phyloP scores from a whole-genome alignment of 2,888 invertebrate species.

The Folsomia manolachei region DNA sequence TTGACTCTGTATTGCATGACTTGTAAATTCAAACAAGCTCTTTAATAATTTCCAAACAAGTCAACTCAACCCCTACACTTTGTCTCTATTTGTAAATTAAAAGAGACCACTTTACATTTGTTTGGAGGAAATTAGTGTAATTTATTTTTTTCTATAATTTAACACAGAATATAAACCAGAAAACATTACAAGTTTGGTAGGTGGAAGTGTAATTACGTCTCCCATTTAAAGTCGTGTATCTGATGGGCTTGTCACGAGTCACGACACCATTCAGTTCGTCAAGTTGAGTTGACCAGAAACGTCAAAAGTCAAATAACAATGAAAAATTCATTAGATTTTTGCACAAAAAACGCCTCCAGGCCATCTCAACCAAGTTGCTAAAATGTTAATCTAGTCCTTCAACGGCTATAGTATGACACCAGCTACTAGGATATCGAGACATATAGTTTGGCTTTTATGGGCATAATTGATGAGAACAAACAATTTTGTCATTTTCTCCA shows the following conservation, averaged over 20 bases:
- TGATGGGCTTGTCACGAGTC: slow-evolving; percentile 25
- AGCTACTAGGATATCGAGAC: neutral
- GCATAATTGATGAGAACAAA: no score
- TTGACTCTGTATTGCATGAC: no score
- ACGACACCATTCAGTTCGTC: slow-evolving; percentile 1
- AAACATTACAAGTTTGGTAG: neutral
- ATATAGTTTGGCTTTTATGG: no score
- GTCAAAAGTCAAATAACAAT: neutral
- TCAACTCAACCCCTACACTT: no score
- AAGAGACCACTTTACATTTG: slow-evolving; percentile 15
- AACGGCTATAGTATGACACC: neutral
- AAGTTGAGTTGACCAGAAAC: neutral
- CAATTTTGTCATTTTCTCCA: no score
- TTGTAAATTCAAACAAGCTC: no score
- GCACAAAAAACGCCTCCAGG: neutral
- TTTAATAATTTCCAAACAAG: no score
- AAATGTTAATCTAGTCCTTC: neutral
- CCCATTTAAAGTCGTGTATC: slow-evolving; percentile 17
- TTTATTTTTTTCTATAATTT: neutral
- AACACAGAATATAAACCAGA: neutral
- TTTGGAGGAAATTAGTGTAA: slow-evolving; percentile 6
- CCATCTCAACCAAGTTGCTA: no score
- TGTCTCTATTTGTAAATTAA: slow-evolving; percentile 23
- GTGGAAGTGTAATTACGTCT: neutral
- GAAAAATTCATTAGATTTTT: neutral